These are phyloP conservation scores for Zoanthus solanderi DNA, from an alignment of 92 coral and sea anemone genomes.

Conservation along the genomic window DNA sequence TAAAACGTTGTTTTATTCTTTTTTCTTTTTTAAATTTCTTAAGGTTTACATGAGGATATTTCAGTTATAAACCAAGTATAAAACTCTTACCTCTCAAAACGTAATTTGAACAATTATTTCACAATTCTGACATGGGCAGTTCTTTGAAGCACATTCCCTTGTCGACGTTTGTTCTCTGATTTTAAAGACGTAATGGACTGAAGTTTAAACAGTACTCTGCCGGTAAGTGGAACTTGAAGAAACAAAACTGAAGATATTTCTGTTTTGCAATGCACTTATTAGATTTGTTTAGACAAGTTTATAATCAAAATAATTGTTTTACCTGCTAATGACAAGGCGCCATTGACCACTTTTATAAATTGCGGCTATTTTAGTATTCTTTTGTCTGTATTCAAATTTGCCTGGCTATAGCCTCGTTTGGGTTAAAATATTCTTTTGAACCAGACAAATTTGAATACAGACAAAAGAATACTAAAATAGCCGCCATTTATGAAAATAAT, in stretches of 20 bases:
- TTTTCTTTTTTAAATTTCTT: not conserved
- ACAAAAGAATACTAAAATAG: no score
- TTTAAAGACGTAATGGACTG: constrained; percentile 11
- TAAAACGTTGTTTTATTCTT: not conserved
- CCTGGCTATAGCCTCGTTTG: no score
- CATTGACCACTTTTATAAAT: no score
- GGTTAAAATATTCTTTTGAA: no score
- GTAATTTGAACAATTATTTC: no score
- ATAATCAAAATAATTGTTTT: not conserved
- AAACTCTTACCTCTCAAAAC: not conserved
- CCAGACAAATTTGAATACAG: no score
- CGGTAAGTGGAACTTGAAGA: constrained; percentile 4
- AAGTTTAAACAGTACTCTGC: not conserved
- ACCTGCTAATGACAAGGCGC: constrained; percentile 26
- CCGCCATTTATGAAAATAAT: not conserved
- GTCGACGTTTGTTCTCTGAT: not conserved
- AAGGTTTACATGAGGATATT: not conserved
- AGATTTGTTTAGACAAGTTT: constrained; percentile 16
- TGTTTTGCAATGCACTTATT: not conserved
- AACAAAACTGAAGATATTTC: not conserved
- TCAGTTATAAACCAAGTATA: not conserved
- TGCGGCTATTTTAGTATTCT: no score
- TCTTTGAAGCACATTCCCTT: no score
- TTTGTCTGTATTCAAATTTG: no score
- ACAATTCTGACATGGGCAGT: not conserved